Base-by-base conservation (phyloP, 2,113 vertebrate genomes). In the Scomber colias region DNA sequence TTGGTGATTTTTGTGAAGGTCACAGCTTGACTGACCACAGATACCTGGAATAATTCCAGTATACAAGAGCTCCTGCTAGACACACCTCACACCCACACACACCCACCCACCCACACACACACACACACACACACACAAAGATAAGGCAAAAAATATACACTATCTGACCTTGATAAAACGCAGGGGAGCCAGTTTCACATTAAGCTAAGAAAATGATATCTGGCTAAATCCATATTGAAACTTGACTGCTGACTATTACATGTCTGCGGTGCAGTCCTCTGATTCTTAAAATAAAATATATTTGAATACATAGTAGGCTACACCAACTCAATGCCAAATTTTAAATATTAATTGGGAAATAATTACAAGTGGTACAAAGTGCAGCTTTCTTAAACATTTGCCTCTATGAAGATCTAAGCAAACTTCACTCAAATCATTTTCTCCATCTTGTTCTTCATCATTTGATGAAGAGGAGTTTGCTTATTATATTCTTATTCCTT, bases 11-110 rank as follows among this genome's bases (percentile, higher is more conserved):
- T 67, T 27, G 50, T 71, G 60, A 81, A 75, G 76, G 61, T 77
- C 62, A 77, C 44, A 35, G 74, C 56, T 74, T 12, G 17, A 59
- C 45, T 71, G 66, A 67, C 69, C 75, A 73, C 35, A 74, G 54
- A 77, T 51, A 21, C 31, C 40, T 76, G 70, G 71, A 73, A 59
- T 44, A 3, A 17, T 56, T 75, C 65, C 76, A 71, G 40, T 44
- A 49, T 69, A 45, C 24, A 57, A 66, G 46, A 77, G 5, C 64
- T 61, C 21, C 55, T 1, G 11, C 71, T 14, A 75, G 8, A 51
- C 45, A 40, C 30, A 53, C 54, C 31, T 45, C 16, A 67, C 14
- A 48, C 59, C 45, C 17, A 46, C 40, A 46, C 6, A 44, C n/a
- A 70, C 7, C 6, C 1, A 45, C 9, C 19, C 31, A 35, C 31